A percentile compares a stretch with the other conserved stretches of the same genome.
These are phyloP conservation scores for Sminthurides aquaticus DNA, from an alignment of 2,888 invertebrate genomes.

Conservation along the genomic window DNA sequence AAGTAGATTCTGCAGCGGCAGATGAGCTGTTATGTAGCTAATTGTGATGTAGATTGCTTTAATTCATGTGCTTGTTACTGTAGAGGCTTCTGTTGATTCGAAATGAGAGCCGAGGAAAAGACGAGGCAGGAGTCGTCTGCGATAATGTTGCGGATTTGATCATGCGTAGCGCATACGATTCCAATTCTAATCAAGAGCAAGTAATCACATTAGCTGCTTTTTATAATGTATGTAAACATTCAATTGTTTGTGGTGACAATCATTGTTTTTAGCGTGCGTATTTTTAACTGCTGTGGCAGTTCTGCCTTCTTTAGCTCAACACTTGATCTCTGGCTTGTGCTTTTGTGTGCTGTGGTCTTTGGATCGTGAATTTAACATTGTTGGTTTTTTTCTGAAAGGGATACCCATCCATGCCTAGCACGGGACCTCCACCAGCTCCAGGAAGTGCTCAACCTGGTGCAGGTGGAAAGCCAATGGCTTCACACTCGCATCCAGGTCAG, in stretches of 20 bases:
- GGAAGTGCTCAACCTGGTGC: constrained; percentile 7
- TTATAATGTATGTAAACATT: not conserved
- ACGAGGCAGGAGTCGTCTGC: not conserved
- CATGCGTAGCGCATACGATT: not conserved
- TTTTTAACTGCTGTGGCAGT: not conserved
- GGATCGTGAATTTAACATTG: too few relatives aligned
- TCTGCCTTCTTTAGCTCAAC: too few relatives aligned
- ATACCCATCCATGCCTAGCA: constrained; percentile 16
- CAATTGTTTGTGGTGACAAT: not conserved
- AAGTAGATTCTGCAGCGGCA: too few relatives aligned
- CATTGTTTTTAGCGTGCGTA: not conserved
- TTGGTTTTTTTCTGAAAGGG: constrained; percentile 13
- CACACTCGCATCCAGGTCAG: constrained; percentile 36
- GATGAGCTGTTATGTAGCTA: not conserved
- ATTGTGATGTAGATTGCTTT: not conserved
- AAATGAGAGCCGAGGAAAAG: not conserved
- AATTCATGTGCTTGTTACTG: not conserved
- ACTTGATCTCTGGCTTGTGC: too few relatives aligned
- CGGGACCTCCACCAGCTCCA: constrained; percentile 6
- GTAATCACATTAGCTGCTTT: too few relatives aligned
- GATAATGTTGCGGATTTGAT: constrained; percentile 4
- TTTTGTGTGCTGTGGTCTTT: not conserved
- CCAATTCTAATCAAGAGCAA: not conserved
- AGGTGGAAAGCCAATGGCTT: constrained; percentile 7
- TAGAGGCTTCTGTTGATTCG: not conserved